Base-by-base conservation (phyloP, 2,797 vertebrate genomes). In the Pseudomugil tenellus region DNA sequence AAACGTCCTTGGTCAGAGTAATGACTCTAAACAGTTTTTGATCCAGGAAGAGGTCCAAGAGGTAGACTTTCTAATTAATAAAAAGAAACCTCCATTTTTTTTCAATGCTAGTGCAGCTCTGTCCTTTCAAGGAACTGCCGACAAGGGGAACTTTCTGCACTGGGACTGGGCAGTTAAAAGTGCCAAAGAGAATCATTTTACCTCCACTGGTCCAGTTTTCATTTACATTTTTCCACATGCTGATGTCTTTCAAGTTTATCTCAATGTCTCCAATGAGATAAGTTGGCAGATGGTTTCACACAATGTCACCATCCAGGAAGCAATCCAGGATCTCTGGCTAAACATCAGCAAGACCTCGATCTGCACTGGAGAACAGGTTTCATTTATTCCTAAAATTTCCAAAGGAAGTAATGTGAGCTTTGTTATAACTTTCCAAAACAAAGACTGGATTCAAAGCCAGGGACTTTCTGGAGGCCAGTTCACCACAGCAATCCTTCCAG, bases 191-290 rank as follows among this genome's bases (percentile, higher is more conserved):
- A 19, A 35, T 11, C 1, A 60, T 54, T 72, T 76, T 1, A 70
- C 72, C 49, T 72, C 72, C 7, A 71, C 31, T 17, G 79, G 70
- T 28, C 86, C 83, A 53, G 87, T 80, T 1, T 58, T 93, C 55
- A 75, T 10, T 21, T 81, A 87, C 64, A 80, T 69, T 14, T 93
- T 95, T 72, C 23, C 31, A 12, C 53, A 73, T 53, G 80, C 71
- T 49, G 91, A 85, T 16, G 65, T 89, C n/a, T 92, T 93, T 69
- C 41, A 48, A 8, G 73, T 95, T 26, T 79, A 70, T 67, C 74
- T 95, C 62, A 94, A 93, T 34, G 90, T 90, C 34, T 95, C 94
- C 51, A 95, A 95, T 79, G 52, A 46, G 2, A 76, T 95, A 29
- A 95, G 85, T 48, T 94, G 92, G 89, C 76, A 93, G 65, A 72